phyloP scores from a whole-genome alignment of 2,797 vertebrate species.

The Esox lucius region DNA sequence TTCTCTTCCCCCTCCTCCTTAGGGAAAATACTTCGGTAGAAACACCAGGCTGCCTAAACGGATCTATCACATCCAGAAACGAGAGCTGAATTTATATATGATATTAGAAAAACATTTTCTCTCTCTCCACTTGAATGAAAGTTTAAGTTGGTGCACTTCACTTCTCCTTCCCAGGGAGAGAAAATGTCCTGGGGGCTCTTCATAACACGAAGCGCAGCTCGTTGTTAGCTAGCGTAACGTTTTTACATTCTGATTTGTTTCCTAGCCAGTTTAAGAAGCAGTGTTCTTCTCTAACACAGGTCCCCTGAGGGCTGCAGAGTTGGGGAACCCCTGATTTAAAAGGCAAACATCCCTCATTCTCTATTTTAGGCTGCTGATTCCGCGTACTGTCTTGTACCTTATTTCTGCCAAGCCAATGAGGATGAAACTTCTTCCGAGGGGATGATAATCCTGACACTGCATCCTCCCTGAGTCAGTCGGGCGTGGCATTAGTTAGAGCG shows the following conservation, averaged over 20 bases:
- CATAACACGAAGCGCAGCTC: conserved; percentile 31
- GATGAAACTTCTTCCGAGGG: conserved; percentile 70
- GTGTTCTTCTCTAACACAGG: conserved; percentile 23
- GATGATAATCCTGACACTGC: conserved; percentile 73
- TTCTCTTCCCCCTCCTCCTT: conserved; percentile 16
- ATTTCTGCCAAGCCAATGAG: conserved; percentile 36
- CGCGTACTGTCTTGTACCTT: not conserved
- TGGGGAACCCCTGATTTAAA: conserved; percentile 71
- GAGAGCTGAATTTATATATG: conserved; percentile 12
- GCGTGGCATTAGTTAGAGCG: conserved; percentile 44
- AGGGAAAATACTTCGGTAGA: conserved; percentile 35
- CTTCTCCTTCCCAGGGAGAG: conserved; percentile 7
- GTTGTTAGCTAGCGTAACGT: conserved; percentile 25
- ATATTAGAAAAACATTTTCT: conserved; percentile 7
- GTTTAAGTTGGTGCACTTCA: conserved; percentile 19
- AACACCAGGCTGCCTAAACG: conserved; percentile 14
- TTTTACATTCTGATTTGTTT: conserved; percentile 49
- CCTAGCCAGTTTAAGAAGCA: conserved; percentile 36
- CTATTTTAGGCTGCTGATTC: conserved; percentile 48
- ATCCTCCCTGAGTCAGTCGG: conserved; percentile 72
- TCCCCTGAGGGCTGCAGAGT: conserved; percentile 46
- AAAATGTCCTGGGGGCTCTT: conserved; percentile 29
- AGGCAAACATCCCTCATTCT: conserved; percentile 49
- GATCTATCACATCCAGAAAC: conserved; percentile 28
- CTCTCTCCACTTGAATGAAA: conserved; percentile 16